phyloP scores from a whole-genome alignment of 2,113 vertebrate species.

The Syrrhaptes paradoxus region DNA sequence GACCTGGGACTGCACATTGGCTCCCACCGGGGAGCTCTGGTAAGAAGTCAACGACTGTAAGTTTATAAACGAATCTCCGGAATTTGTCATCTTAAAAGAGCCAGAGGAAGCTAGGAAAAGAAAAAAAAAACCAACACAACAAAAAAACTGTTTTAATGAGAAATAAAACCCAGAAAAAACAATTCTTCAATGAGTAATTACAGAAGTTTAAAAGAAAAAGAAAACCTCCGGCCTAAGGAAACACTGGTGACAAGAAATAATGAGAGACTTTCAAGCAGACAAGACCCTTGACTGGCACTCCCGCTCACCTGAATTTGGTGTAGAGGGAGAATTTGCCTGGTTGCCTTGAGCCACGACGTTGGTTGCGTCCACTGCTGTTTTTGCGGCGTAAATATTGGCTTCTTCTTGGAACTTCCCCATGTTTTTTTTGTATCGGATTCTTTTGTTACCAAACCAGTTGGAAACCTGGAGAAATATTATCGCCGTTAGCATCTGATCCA shows the following conservation, averaged over 20 bases:
- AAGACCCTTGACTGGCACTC: background rate
- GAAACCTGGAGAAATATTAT: slow-evolving; percentile 76
- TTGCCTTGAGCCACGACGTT: slow-evolving; percentile 82
- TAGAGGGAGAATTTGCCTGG: slow-evolving; percentile 85
- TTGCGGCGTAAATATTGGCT: slow-evolving; percentile 87
- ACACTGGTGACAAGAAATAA: background rate
- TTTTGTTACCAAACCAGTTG: slow-evolving; percentile 94
- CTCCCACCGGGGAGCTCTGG: slow-evolving; percentile 38
- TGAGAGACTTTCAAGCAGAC: background rate
- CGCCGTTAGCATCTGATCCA: background rate
- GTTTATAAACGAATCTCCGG: slow-evolving; percentile 40
- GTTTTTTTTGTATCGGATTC: slow-evolving; percentile 93
- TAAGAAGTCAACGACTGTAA: slow-evolving; percentile 59
- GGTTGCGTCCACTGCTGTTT: slow-evolving; percentile 82
- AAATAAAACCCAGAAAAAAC: background rate
- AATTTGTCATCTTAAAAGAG: slow-evolving; percentile 61
- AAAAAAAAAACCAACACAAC: background rate
- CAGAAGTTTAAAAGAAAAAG: background rate
- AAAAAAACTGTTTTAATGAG: background rate
- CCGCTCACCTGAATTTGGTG: slow-evolving; percentile 82
- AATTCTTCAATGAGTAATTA: too few species aligned
- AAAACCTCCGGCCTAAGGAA: background rate
- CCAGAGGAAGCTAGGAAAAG: slow-evolving; percentile 50
- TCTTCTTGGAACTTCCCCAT: slow-evolving; percentile 92
- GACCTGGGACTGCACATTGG: slow-evolving; percentile 53